Base-by-base conservation (phyloP, 2,888 invertebrate species). In the Mythimna vitellina region DNA sequence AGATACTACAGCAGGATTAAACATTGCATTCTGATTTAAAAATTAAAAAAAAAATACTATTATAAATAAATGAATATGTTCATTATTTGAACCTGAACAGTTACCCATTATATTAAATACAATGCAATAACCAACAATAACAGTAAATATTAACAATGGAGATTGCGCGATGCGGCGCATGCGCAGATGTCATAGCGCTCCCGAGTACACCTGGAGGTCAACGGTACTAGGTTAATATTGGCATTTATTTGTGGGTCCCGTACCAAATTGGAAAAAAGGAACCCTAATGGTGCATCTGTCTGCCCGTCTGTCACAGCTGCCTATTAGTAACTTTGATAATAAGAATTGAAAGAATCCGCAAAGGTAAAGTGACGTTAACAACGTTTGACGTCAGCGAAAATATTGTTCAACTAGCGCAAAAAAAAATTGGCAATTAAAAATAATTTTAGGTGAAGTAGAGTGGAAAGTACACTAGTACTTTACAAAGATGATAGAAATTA, bases 171-270 rank as follows among this genome's bases (percentile, higher is more conserved):
- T 67, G 77, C 61, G 65, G 65, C 72, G 77, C 76, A 80, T 70
- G 82, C 87, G 88, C 90, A 90, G 88, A 89, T 89, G 89, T 88
- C 82, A 88, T 65, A 65, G 74, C 76, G 68, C 57, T 65, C 68
- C 70, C 49, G 51, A 35, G 61, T 74, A 84, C 89, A 87, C 87
- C 87, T 88, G 88, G 86, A 87, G 84, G 85, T 84, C 86, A 88
- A 83, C 68, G 78, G 70, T 83, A 83, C 77, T 81, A 68, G 71
- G 65, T 71, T 82, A 80, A 82, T 87, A 81, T 82, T 84, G 78
- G 83, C 67, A 82, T 61, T 60, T 22, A 53, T 53, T 54, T 20
- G 58, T 60, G 60, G 38, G 14, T 38, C 7, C 38, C 22, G 38
- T 60, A 58, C 57, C 10, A 32, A 38, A 25, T 10, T 25, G 25